These are phyloP conservation scores for Gymnoscopelus braueri DNA, from an alignment of 2,797 vertebrate species.

Conservation along the genomic window DNA sequence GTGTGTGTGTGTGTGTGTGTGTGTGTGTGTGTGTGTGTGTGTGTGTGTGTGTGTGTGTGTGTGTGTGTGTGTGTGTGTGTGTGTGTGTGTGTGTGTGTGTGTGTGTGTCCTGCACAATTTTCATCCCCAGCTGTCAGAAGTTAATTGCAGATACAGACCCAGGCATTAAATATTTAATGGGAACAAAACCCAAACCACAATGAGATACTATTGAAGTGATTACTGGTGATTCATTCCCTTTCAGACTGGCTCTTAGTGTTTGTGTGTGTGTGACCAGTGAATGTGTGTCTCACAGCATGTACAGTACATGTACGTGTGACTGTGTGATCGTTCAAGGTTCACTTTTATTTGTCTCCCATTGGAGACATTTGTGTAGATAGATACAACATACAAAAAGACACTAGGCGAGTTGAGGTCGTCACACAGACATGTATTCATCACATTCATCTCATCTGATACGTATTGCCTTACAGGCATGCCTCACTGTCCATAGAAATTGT, in stretches of 20 bases:
- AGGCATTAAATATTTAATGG: slow-evolving; percentile 5
- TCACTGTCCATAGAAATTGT: too few species aligned
- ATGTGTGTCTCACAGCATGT: not conserved
- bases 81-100: not conserved
- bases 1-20: not conserved
- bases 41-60: not conserved
- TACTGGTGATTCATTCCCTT: too few species aligned
- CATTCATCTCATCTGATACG: too few species aligned
- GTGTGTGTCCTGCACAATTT: slow-evolving; percentile 22
- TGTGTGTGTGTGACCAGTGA: not conserved
- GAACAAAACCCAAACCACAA: not conserved
- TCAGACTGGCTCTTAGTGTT: not conserved
- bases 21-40: not conserved
- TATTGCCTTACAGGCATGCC: too few species aligned
- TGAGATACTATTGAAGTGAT: too few species aligned
- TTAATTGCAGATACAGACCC: slow-evolving; percentile 7
- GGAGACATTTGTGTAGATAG: too few species aligned
- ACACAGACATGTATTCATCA: too few species aligned
- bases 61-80: slow-evolving; percentile 1
- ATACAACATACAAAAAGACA: too few species aligned
- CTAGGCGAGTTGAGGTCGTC: too few species aligned
- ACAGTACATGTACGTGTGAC: not conserved
- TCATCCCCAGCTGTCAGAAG: not conserved
- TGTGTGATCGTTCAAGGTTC: not conserved
- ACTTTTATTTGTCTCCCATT: too few species aligned